A percentile compares a stretch with the other conserved stretches of the same genome.
Evolutionary conservation across 37 sponge, comb jelly and placozoan genomes (phyloP).

Genomic region (Ephydatia muelleri): DNA sequence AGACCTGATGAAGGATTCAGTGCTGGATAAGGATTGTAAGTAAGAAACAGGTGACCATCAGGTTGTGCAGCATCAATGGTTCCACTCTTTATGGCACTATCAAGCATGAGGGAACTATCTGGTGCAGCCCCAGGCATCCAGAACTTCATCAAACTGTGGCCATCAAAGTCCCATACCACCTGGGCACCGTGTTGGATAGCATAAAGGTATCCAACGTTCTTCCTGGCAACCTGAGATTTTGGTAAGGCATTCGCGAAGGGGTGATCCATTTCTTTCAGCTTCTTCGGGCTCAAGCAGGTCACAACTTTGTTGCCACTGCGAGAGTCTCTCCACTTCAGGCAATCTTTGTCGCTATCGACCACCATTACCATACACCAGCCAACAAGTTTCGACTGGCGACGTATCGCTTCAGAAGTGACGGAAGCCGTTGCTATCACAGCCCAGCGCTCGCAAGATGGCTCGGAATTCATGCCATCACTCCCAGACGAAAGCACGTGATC

Average conservation of each 20-base stretch:
- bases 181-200: slow-evolving; percentile 58
- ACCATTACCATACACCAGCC: slow-evolving; percentile 69
- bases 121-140: slow-evolving; percentile 52
- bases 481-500: too few species aligned
- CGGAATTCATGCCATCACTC: too few species aligned
- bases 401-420: slow-evolving; percentile 33
- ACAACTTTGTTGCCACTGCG: slow-evolving; percentile 40
- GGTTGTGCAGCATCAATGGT: slow-evolving; percentile 27
- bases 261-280: slow-evolving; percentile 10
- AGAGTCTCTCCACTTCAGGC: slow-evolving; percentile 13
- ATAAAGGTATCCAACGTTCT: slow-evolving; percentile 71
- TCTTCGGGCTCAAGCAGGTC: slow-evolving; percentile 29
- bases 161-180: slow-evolving; percentile 71
- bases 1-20: slow-evolving; percentile 39
- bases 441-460: slow-evolving; percentile 44
- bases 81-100: too few species aligned
- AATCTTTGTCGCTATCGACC: slow-evolving; percentile 49
- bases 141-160: slow-evolving; percentile 61
- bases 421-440: slow-evolving; percentile 50
- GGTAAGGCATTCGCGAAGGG: slow-evolving; percentile 37
- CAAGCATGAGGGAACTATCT: slow-evolving; percentile 26
- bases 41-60: slow-evolving; percentile 19
- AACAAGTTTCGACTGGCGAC: slow-evolving; percentile 22
- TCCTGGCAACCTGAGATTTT: slow-evolving; percentile 47
- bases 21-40: slow-evolving; percentile 60